Conservation (phyloP, 2,113 vertebrate genomes). For the Microtus pennsylvanicus region DNA sequence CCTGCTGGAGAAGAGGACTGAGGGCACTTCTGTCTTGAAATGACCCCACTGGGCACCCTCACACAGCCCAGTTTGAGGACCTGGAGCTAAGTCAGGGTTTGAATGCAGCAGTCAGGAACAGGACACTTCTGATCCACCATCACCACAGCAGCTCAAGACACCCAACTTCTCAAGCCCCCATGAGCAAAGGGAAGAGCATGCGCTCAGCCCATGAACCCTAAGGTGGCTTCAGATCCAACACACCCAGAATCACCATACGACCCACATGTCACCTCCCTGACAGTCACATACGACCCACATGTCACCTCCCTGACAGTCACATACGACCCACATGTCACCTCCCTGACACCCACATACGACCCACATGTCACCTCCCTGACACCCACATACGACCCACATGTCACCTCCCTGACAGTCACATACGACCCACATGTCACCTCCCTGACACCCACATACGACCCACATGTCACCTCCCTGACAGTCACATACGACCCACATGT, state of each 20-base stretch:
- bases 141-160: background rate
- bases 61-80: background rate
- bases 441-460: too few relatives aligned
- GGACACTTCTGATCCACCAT: fast-evolving
- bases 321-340: too few relatives aligned
- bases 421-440: too few relatives aligned
- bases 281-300: too few relatives aligned
- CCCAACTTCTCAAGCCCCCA: background rate
- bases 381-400: too few relatives aligned
- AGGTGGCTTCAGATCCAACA: background rate
- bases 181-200: background rate
- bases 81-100: background rate
- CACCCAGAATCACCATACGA: background rate
- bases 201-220: fast-evolving
- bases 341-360: too few relatives aligned
- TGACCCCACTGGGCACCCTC: background rate
- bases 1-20: fast-evolving
- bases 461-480: too few relatives aligned
- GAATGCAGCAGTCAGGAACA: fast-evolving
- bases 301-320: too few relatives aligned
- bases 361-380: too few relatives aligned
- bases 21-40: background rate
- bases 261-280: too few relatives aligned
- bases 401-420: too few relatives aligned
- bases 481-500: too few relatives aligned